A percentile compares a stretch with the other conserved stretches of the same genome.
Conservation (phyloP, 2,113 vertebrate genomes). For the Onychorhynchus coronatus region DNA sequence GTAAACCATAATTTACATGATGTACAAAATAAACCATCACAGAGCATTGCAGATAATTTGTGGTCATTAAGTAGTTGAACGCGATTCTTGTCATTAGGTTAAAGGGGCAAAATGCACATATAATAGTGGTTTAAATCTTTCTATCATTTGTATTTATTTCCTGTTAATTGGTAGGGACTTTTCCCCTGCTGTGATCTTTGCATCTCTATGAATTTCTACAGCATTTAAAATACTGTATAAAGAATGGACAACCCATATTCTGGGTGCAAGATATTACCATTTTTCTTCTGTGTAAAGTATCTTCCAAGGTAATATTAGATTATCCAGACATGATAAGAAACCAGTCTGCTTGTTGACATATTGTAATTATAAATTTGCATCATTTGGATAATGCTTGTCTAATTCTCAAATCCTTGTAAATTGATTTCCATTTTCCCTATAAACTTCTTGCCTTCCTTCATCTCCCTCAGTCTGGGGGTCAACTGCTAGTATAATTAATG, state of each 20-base stretch:
- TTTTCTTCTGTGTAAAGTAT: background rate
- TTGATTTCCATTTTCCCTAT: background rate
- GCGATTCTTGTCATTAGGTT: background rate
- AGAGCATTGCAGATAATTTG: background rate
- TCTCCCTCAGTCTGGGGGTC: background rate
- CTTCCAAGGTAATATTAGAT: background rate
- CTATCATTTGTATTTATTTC: background rate
- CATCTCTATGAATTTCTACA: background rate
- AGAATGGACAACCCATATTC: background rate
- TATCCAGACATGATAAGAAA: background rate
- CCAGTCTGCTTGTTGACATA: background rate
- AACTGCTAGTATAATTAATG: constrained; percentile 4
- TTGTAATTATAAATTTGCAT: background rate
- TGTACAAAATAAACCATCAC: background rate
- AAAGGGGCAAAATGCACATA: background rate
- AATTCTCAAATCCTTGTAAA: background rate
- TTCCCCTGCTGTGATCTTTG: background rate
- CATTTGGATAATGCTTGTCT: background rate
- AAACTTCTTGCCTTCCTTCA: background rate
- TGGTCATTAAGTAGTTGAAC: background rate
- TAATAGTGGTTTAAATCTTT: background rate
- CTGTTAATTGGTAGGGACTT: background rate
- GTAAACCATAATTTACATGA: background rate
- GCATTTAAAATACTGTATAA: background rate
- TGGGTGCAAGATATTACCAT: background rate